Evolutionary conservation across 2,888 invertebrate species (phyloP), one percentile per base, ranked within the genome.

Genomic region (Acanthococcus lagerstroemiae): DNA sequence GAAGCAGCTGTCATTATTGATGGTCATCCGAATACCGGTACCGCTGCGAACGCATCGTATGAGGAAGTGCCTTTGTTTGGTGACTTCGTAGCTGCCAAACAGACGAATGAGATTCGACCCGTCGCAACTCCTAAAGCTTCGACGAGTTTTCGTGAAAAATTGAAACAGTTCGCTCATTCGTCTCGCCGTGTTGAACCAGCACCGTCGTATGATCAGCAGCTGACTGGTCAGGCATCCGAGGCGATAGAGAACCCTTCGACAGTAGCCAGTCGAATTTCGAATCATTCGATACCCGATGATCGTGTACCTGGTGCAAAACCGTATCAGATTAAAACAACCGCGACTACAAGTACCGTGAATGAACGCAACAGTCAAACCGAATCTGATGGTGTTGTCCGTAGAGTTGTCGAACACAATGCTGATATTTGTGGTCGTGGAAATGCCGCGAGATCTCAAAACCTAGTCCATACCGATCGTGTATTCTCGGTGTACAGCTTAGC

Each of bases 31-130:
- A 22, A 44, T 4, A 44, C 37, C 22, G 37, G 44, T 3, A 44
- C 3, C 15, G 24, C 21, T 19, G 12, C 15, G n/a, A 44, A 21
- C 24, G 22, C 21, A 37, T 17, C 21, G 3, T 22, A 21, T 22
- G 21, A 30, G n/a, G 55, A 19, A 9, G 19, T 58, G 26, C 58
- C 58, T 46, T 24, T 58, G 7, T 58, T 58, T 26, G 44, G 45
- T 12, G 58, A 58, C 5, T 58, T 46, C 25, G 9, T 58, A 37
- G 58, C 24, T 4, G 55, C 21, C 5, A 56, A 46, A 45, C 9
- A 46, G 21, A 25, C 24, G n/a, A 37, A n/a, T 37, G 12, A 37
- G 3, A 37, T 9, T 15, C n/a, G n/a, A 37, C 2, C 3, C 37
- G 12, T n/a, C 19, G 3, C 58, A 22, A 26, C 22, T 17, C 26